A percentile compares a stretch with the other conserved stretches of the same genome.
Conservation (phyloP, 2,797 vertebrate genomes). For the Coregonus ussuriensis region DNA sequence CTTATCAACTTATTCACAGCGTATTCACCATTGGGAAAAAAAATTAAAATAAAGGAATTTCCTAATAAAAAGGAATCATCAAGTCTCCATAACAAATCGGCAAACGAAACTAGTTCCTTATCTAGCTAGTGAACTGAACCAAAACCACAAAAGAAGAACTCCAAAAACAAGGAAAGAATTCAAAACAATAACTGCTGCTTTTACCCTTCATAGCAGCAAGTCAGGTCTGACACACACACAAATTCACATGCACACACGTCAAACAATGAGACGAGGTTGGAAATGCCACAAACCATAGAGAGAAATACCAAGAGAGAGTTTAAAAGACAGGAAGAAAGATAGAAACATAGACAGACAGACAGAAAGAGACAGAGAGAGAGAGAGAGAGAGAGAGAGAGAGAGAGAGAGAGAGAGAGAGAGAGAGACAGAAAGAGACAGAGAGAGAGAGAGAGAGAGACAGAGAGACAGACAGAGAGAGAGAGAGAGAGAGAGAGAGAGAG, state of each 20-base stretch:
- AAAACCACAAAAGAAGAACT: conserved; percentile 10
- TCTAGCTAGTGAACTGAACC: conserved; percentile 14
- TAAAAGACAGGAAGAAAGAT: neutral
- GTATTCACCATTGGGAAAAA: conserved; percentile 18
- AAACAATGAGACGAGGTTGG: neutral
- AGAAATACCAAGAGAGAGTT: conserved; percentile 5
- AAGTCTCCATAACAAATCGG: conserved; percentile 20
- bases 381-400: neutral
- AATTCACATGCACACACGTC: conserved; percentile 21
- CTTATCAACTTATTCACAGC: neutral
- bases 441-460: no score
- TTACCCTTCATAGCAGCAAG: conserved; percentile 23
- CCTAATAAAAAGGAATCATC: neutral
- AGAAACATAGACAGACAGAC: conserved; percentile 7
- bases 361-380: conserved; percentile 4
- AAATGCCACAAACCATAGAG: conserved; percentile 15
- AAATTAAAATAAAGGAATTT: neutral
- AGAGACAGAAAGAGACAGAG: no score
- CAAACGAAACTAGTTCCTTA: conserved; percentile 19
- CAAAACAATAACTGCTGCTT: conserved; percentile 25
- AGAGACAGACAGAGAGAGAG: no score
- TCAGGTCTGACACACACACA: conserved; percentile 25
- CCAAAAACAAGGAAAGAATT: conserved; percentile 35
- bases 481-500: no score
- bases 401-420: no score